Conservation (phyloP, 2,888 invertebrate genomes). For the Protophormia terraenovae region DNA sequence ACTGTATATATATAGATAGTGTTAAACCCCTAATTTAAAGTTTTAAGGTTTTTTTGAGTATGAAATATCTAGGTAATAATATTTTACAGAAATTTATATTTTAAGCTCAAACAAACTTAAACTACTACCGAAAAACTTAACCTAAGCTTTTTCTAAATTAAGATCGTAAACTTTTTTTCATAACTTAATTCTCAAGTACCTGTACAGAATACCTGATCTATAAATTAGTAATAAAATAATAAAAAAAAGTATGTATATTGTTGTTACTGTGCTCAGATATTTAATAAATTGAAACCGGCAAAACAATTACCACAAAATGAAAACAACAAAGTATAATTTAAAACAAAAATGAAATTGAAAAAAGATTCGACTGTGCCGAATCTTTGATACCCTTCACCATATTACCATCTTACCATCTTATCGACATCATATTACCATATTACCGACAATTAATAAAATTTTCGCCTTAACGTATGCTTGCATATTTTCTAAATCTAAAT, state of each 20-base stretch:
- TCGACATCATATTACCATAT: too few species aligned
- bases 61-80: too few species aligned
- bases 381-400: too few species aligned
- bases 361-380: too few species aligned
- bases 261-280: neutral
- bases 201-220: constrained; percentile 16
- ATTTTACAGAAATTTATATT: too few species aligned
- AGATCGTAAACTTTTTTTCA: neutral
- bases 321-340: constrained; percentile 12
- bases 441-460: too few species aligned
- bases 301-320: neutral
- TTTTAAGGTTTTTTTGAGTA: too few species aligned
- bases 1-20: too few species aligned
- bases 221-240: neutral
- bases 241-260: too few species aligned
- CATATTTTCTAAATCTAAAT: too few species aligned
- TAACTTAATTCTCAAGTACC: neutral
- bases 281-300: neutral
- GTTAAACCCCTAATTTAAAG: too few species aligned
- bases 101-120: neutral
- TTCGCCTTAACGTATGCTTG: too few species aligned
- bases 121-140: neutral
- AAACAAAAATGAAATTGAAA: constrained; percentile 4
- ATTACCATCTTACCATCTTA: neutral
- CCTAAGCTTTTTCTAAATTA: neutral